phyloP scores from a whole-genome alignment of 2,888 invertebrate species.

The Volucella inflata region DNA sequence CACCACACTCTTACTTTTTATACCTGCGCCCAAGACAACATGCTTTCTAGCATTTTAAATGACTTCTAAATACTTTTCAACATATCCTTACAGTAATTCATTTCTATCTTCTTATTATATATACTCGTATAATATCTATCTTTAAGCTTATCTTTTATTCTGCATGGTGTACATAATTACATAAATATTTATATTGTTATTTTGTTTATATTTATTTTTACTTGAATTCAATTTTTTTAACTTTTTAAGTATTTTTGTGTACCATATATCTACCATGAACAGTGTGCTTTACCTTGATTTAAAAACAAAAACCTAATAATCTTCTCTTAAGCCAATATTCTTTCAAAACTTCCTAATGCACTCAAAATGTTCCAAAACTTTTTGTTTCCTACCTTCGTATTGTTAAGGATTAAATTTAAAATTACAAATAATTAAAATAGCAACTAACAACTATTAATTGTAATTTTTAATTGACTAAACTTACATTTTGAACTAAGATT shows the following conservation, averaged over 20 bases:
- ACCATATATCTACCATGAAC: constrained; percentile 35
- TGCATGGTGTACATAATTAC: constrained; percentile 36
- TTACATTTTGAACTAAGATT: too few relatives aligned
- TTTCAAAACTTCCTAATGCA: too few relatives aligned
- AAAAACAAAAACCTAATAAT: background rate
- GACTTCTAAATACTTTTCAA: background rate
- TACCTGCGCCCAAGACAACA: constrained; percentile 13
- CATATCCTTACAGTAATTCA: constrained; percentile 14
- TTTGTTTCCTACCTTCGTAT: too few relatives aligned
- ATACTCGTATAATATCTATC: constrained; percentile 24
- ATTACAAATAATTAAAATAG: too few relatives aligned
- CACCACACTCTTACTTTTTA: constrained; percentile 2
- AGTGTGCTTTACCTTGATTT: background rate
- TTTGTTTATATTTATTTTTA: too few relatives aligned
- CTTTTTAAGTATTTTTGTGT: background rate
- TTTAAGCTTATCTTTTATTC: constrained; percentile 23
- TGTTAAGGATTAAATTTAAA: too few relatives aligned
- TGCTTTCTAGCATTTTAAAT: too few relatives aligned
- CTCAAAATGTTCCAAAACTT: too few relatives aligned
- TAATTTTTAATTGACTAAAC: too few relatives aligned
- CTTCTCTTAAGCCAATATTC: too few relatives aligned
- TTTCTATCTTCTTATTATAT: constrained; percentile 8
- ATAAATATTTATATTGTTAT: too few relatives aligned
- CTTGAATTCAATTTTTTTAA: background rate
- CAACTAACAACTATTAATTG: too few relatives aligned